Evolutionary conservation across 2,888 invertebrate genomes (phyloP), one percentile per base, ranked within the genome.

Genomic region (Dasysyrphus tricinctus): DNA sequence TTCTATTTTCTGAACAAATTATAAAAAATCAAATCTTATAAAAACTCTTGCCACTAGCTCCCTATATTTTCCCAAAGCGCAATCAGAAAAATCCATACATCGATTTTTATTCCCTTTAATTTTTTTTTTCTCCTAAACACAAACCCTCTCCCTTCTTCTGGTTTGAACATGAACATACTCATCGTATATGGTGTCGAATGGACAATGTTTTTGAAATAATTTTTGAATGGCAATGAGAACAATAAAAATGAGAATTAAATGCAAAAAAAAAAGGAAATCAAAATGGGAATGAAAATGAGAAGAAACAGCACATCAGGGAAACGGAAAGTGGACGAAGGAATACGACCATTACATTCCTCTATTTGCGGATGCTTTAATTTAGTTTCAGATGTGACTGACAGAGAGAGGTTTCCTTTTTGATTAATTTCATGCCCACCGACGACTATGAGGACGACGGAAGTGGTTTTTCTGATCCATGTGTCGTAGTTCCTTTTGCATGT

Each of bases 321-420:
- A 63, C 59, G 78, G 78, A 74, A 82, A 77, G 56, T 69, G 79
- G 69, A 51, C 74, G 83, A 70, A 63, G 70, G 37, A 75, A 75
- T 69, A 79, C 42, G 63, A 34, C 70, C 74, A 75, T 83, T 82
- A 70, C 56, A 63, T 47, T 67, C 47, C 65, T 65, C 12, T 61
- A 14, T 57, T 24, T 73, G 74, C 78, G 83, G 74, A 79, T 78
- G 74, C 83, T 83, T 79, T 74, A 75, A 83, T 83, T 84, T 80
- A 84, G 70, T 80, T 84, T 39, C 56, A 44, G 34, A 79, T 79
- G 63, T 70, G 56, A 79, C 70, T 74, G 77, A 47, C 34, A 70
- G 77, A 47, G 24, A 34, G 65, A 51, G 47, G 57, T 67, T 82
- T 82, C 81, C 81, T 57, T 73, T 67, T 67, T 54, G 59, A 82